A percentile compares a stretch with the other conserved stretches of the same genome.
Evolutionary conservation across 2,888 invertebrate species (phyloP).

Genomic region (Timandra comae): DNA sequence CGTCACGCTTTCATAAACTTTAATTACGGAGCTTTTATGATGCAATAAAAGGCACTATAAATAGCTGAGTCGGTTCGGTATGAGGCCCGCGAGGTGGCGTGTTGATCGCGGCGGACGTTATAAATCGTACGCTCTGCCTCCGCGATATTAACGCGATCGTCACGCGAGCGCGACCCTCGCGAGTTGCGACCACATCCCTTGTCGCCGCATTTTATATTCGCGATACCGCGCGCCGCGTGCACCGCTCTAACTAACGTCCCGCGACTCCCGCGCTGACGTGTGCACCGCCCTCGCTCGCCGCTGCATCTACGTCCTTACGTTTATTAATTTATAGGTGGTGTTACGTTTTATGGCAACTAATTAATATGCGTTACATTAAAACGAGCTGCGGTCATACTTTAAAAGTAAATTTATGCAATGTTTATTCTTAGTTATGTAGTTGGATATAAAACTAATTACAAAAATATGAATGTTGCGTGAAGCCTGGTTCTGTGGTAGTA

Average conservation of each 20-base stretch:
- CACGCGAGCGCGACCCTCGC: too few relatives aligned
- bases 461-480: too few relatives aligned
- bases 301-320: slow-evolving; percentile 8
- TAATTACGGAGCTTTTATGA: slow-evolving; percentile 37
- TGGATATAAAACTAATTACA: too few relatives aligned
- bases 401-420: not conserved
- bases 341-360: slow-evolving; percentile 2
- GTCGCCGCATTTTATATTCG: slow-evolving; percentile 31
- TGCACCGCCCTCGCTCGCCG: slow-evolving; percentile 7
- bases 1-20: slow-evolving; percentile 35
- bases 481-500: too few relatives aligned
- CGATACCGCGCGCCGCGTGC: too few relatives aligned
- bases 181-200: slow-evolving; percentile 27
- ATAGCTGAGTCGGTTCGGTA: slow-evolving; percentile 23
- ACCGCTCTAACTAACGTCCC: slow-evolving; percentile 11
- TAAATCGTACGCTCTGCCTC: slow-evolving; percentile 29
- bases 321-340: slow-evolving; percentile 15
- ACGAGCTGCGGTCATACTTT: not conserved
- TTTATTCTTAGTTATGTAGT: not conserved
- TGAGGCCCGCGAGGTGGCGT: slow-evolving; percentile 29
- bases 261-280: slow-evolving; percentile 13
- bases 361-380: slow-evolving; percentile 4
- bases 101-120: slow-evolving; percentile 27
- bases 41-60: slow-evolving; percentile 35
- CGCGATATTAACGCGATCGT: slow-evolving; percentile 41